Conservation (phyloP, 2,888 invertebrate genomes). For the Drosophila suboccidentalis region DNA sequence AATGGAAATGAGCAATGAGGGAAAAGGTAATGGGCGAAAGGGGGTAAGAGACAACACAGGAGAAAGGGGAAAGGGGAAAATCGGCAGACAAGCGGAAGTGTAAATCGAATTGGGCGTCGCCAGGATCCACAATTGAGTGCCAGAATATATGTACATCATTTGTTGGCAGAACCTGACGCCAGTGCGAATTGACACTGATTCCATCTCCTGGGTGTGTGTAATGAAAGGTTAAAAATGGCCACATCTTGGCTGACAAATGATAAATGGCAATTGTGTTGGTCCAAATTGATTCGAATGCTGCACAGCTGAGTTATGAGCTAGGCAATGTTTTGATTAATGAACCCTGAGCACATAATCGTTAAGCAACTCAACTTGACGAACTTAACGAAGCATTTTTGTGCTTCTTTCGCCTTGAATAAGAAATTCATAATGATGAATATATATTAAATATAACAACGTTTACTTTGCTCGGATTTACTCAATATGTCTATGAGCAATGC, state of each 20-base stretch:
- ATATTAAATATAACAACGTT: conserved; percentile 1
- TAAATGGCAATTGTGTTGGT: conserved; percentile 61
- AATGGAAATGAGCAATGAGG: conserved; percentile 42
- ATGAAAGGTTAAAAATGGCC: conserved; percentile 66
- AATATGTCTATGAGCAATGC: conserved; percentile 13
- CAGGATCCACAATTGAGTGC: conserved; percentile 56
- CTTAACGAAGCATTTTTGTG: not conserved
- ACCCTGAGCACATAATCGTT: not conserved
- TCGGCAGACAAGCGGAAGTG: conserved; percentile 65
- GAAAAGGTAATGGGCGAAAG: conserved; percentile 14
- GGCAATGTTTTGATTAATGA: conserved; percentile 46
- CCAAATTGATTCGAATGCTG: conserved; percentile 57
- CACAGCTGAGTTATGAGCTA: conserved; percentile 31
- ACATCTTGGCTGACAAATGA: conserved; percentile 46
- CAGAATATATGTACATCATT: conserved; percentile 50
- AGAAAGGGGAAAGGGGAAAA: conserved; percentile 22
- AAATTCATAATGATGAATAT: not conserved
- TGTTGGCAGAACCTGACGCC: conserved; percentile 14
- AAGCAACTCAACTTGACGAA: not conserved
- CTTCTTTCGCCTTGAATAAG: conserved; percentile 3
- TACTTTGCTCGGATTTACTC: conserved; percentile 11
- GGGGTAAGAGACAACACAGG: not conserved
- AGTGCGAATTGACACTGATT: conserved; percentile 53
- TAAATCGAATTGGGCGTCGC: conserved; percentile 68
- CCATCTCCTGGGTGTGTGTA: conserved; percentile 58